Conservation (phyloP, 2,113 vertebrate genomes). For the Tor tambroides region DNA sequence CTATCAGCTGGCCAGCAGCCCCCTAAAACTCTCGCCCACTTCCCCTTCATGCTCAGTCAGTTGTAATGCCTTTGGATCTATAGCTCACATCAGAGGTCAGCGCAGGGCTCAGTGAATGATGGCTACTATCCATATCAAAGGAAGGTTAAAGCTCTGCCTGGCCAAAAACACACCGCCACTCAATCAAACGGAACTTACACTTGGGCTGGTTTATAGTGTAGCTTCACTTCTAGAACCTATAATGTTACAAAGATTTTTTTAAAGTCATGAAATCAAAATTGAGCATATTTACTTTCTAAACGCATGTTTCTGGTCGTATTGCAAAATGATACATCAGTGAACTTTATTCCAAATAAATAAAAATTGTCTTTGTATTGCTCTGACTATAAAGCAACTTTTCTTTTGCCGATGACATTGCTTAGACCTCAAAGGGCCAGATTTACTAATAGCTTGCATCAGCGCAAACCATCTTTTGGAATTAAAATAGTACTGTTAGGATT, state of each 20-base stretch:
- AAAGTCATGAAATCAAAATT: neutral
- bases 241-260: constrained; percentile 22
- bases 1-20: constrained; percentile 67
- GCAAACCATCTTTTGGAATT: too few species aligned
- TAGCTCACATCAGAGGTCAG: constrained; percentile 34
- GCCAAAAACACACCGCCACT: constrained; percentile 7
- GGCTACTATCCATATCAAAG: constrained; percentile 44
- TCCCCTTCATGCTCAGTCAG: constrained; percentile 47
- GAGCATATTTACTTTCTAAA: neutral
- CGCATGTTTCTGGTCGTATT: neutral
- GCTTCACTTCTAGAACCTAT: constrained; percentile 17
- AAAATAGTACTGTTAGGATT: too few species aligned
- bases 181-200: constrained; percentile 26
- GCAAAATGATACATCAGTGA: neutral
- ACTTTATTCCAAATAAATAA: neutral
- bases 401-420: too few species aligned
- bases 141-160: constrained; percentile 7
- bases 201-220: neutral
- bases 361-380: neutral
- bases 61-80: constrained; percentile 36
- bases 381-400: neutral
- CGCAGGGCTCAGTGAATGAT: constrained; percentile 10
- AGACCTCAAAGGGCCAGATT: too few species aligned
- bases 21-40: constrained; percentile 43
- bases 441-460: too few species aligned